phyloP scores from a whole-genome alignment of 2,797 vertebrate species.

The Enteromius radiatus region DNA sequence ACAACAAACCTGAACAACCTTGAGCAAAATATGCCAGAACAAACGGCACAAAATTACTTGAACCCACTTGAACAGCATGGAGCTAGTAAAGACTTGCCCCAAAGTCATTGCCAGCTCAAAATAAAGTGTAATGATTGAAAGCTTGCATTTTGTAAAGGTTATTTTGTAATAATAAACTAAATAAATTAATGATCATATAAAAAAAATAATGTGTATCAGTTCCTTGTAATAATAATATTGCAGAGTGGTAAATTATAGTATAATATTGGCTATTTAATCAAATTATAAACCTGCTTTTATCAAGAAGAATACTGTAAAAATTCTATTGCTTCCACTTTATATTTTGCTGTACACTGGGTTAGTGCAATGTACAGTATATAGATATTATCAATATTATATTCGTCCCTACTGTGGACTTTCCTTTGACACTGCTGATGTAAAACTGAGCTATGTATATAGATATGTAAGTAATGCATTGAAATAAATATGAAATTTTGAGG shows the following conservation, averaged over 20 bases:
- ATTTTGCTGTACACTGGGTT: not conserved
- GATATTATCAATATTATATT: not conserved
- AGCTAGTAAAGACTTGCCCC: not conserved
- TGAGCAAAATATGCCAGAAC: conserved; percentile 8
- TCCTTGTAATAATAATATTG: conserved; percentile 3
- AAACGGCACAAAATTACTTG: conserved; percentile 6
- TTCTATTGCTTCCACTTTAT: not conserved
- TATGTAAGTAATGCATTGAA: not conserved
- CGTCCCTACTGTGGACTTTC: not conserved
- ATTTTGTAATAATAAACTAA: not conserved
- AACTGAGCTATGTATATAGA: not conserved
- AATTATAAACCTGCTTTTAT: not conserved
- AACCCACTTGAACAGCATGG: not conserved
- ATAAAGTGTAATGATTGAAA: not conserved
- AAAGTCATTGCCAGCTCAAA: not conserved
- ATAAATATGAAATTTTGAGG: not conserved
- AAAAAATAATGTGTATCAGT: not conserved
- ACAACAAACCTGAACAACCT: conserved; percentile 5
- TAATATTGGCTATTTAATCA: not conserved
- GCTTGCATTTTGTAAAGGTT: not conserved
- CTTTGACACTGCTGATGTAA: not conserved
- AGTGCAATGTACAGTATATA: not conserved
- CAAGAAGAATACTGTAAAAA: not conserved
- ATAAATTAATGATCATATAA: not conserved
- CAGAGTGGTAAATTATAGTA: not conserved